Conservation (phyloP, 2,888 invertebrate species). For the Drosophila aldrichi region DNA sequence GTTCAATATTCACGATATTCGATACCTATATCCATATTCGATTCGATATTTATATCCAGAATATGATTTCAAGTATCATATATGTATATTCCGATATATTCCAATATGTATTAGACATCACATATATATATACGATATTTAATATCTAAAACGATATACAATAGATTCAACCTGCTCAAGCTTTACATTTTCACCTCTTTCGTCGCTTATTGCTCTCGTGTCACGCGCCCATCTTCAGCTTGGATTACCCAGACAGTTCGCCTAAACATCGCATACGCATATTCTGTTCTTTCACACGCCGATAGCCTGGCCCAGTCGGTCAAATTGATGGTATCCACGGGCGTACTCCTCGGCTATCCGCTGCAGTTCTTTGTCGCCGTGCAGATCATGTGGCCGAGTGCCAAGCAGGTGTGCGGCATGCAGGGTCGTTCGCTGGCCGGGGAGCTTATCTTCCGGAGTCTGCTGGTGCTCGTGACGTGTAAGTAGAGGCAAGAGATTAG, state of each 20-base stretch:
- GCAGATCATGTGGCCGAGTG: constrained; percentile 93
- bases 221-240: constrained; percentile 16
- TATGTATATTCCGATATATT: not conserved
- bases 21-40: no score
- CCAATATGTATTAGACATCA: not conserved
- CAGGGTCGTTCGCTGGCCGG: constrained; percentile 87
- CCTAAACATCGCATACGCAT: not conserved
- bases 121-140: not conserved
- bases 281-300: not conserved
- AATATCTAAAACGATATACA: not conserved
- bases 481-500: constrained; percentile 85
- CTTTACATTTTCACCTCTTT: not conserved
- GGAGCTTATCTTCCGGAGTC: constrained; percentile 90
- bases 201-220: not conserved
- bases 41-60: no score
- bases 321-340: constrained; percentile 92
- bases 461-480: constrained; percentile 93
- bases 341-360: constrained; percentile 95
- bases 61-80: not conserved
- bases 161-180: not conserved
- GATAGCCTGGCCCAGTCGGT: constrained; percentile 92
- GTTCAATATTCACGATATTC: no score
- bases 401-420: constrained; percentile 87
- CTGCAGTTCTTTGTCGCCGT: constrained; percentile 98
- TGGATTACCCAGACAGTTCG: not conserved